Evolutionary conservation across 2,113 vertebrate species (phyloP), one percentile per base, ranked within the genome.

Genomic region (Heterochromis multidens): DNA sequence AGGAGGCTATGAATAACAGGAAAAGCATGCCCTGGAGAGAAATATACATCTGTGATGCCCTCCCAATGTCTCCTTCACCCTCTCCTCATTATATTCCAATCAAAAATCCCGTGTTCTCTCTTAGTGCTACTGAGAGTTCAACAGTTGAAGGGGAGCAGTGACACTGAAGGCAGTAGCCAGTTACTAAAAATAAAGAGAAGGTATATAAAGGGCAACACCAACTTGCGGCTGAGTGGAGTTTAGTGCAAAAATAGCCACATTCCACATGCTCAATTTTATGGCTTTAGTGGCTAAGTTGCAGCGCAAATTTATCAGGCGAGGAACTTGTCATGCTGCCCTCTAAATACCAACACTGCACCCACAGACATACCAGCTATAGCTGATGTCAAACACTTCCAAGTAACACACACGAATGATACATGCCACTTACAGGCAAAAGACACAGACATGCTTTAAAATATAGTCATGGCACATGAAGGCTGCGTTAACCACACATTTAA

Each of bases 1-100:
- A 93, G 83, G 88, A 88, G 89, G 87, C 92, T 90, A 77, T 37
- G 58, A 92, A 92, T 90, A 90, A 91, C 90, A 94, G 92, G 87
- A 88, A 93, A 94, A 93, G 91, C 90, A 92, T 93, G 91, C 89
- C 94, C 93, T 87, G 91, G 83, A 93, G 92, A 94, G 80, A 94
- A 83, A 91, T 90, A 89, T 91, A 92, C 90, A 94, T 94, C 90
- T 92, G 85, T 76, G 82, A 93, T 93, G 83, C 76, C 27, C 77
- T 76, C 62, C 82, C 33, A 61, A 85, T 86, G 80, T 86, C 80
- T 82, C 43, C 29, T 37, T 35, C 77, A 54, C 21, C 82, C 74
- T 77, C 59, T 40, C 89, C 83, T 78, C 40, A 88, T 74, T 54
- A 59, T 59, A 74, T 63, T 88, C 90, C 83, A 85, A 90, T 89